Percentiles rank a stretch among this genome's conserved stretches.
phyloP scores from a whole-genome alignment of 2,113 vertebrate genomes.

The Psilopsiagon aurifrons region DNA sequence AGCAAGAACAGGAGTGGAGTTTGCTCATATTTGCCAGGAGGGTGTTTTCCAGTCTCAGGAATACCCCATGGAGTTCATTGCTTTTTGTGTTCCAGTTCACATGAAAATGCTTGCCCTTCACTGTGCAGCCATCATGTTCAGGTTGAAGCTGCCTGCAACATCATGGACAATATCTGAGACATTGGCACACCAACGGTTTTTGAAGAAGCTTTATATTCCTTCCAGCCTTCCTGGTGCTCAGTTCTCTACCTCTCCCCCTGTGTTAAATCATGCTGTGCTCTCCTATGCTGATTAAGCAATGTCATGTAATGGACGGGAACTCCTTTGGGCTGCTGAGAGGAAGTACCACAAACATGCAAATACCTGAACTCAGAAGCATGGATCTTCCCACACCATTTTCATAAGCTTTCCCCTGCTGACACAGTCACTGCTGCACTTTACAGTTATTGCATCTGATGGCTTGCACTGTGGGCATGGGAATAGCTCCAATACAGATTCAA shows the following conservation, averaged over 20 bases:
- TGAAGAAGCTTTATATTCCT: neutral
- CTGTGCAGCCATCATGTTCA: neutral
- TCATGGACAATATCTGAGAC: rapidly evolving
- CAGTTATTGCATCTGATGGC: neutral
- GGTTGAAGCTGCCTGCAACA: neutral
- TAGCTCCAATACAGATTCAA: neutral
- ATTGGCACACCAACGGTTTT: rapidly evolving
- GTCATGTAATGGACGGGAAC: rapidly evolving
- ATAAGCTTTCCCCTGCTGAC: neutral
- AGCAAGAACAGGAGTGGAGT: neutral
- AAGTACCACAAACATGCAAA: neutral
- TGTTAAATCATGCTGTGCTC: rapidly evolving
- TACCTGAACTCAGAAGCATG: neutral
- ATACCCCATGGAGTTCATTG: neutral
- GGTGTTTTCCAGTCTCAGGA: neutral
- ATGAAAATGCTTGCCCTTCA: neutral
- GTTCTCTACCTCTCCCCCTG: neutral
- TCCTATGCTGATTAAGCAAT: too few species aligned
- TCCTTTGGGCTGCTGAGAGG: neutral
- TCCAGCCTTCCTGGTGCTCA: neutral
- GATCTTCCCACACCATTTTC: neutral
- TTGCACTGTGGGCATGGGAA: neutral
- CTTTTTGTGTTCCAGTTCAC: neutral
- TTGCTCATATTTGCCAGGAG: neutral
- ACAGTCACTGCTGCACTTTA: rapidly evolving